Conservation (phyloP, 2,888 invertebrate genomes). For the Congeria kusceri region DNA sequence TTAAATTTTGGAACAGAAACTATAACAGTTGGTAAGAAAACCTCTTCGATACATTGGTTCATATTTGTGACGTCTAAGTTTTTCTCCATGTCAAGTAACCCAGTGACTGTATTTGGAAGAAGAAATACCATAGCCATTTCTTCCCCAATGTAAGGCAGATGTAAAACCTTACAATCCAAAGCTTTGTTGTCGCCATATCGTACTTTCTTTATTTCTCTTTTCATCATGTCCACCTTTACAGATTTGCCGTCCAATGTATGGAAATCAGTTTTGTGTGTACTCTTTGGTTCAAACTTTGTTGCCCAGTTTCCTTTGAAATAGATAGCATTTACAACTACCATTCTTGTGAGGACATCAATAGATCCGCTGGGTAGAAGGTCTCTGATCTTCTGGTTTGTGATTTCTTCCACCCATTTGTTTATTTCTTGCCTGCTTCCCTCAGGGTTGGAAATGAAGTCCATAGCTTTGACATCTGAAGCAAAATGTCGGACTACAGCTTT, state of each 20-base stretch:
- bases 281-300: conserved; percentile 87
- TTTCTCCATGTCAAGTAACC: conserved; percentile 67
- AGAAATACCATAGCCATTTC: conserved; percentile 78
- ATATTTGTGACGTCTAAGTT: conserved; percentile 32
- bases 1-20: conserved; percentile 76
- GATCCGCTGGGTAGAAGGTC: conserved; percentile 89
- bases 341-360: conserved; percentile 75
- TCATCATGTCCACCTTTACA: conserved; percentile 89
- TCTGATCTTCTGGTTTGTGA: conserved; percentile 93
- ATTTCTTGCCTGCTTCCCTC: conserved; percentile 87
- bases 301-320: conserved; percentile 86
- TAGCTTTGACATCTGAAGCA: conserved; percentile 75
- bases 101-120: conserved; percentile 75
- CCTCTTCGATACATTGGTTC: conserved; percentile 10
- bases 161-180: conserved; percentile 91
- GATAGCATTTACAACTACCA: conserved; percentile 86
- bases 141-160: conserved; percentile 88
- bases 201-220: conserved; percentile 88
- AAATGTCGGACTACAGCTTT: conserved; percentile 60
- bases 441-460: conserved; percentile 74
- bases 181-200: conserved; percentile 86
- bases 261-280: conserved; percentile 88
- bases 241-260: conserved; percentile 64
- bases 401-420: conserved; percentile 92
- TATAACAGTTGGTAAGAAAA: conserved; percentile 10